Base-by-base conservation (phyloP, 64 coral and sea anemone genomes). In the Stylophora pistillata region DNA sequence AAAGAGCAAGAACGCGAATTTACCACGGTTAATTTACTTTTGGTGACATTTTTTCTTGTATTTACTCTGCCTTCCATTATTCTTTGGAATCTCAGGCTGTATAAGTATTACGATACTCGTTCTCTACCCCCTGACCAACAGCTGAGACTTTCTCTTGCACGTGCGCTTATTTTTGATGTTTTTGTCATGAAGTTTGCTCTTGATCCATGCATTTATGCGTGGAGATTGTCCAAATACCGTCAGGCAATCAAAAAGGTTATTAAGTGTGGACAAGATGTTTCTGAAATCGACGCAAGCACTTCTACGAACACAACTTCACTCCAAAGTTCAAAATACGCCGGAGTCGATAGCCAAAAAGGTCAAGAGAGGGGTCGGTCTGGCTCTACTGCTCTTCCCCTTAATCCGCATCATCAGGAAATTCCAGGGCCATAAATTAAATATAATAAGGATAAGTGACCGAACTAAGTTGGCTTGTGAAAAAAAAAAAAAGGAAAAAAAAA, bases 101-200 rank as follows among this genome's bases (percentile, higher is more conserved):
- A 85, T 20, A 26, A 54, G 31, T 72, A 53, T 28, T 71, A 53
- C 23, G 61, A 68, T 1, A 13, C 23, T 52, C 32, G 4, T 32
- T 71, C 59, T 6, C 34, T 72, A 56, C 52, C 82, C 0, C 16
- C 3, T 21, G 23, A 9, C 9, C 82, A 71, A 21, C n/a, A 41
- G 11, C 14, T 71, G 26, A 61, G 79, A 26, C 68, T 88, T 2
- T 3, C 73, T 9, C 53, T 61, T 14, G 71, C 86, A 32, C 47
- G 34, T 0, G 9, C 23, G 25, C 33, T 75, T 26, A 58, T 30
- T 15, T 58, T 79, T 37, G 79, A 92, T 4, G 79, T 95, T 30
- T 56, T 92, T 56, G 77, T 85, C 30, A 30, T 95, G 7, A 95
- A 92, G 78, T 95, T 95, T 53, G 94, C 94, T 55, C n/a, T 95